Conservation (phyloP, 2,797 vertebrate genomes). For the Halcyon chelicuti region DNA sequence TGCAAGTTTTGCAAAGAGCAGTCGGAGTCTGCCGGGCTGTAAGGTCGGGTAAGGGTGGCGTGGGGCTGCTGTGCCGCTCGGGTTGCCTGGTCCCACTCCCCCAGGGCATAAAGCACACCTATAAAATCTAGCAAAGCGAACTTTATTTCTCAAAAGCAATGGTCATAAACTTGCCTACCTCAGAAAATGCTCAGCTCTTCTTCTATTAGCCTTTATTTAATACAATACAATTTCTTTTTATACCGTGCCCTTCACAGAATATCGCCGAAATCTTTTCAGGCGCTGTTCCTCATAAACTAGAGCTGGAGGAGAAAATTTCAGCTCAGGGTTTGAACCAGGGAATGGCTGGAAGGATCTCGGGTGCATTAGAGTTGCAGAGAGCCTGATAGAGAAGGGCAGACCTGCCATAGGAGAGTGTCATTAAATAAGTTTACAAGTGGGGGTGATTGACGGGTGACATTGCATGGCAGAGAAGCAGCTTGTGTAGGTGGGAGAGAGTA, state of each 20-base stretch:
- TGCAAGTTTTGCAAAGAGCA: neutral
- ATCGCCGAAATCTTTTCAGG: neutral
- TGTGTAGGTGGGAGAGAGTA: neutral
- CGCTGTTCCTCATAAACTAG: neutral
- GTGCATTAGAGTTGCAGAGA: neutral
- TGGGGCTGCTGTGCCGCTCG: fast-evolving
- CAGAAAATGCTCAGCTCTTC: neutral
- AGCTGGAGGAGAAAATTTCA: neutral
- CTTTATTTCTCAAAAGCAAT: slow-evolving; percentile 46
- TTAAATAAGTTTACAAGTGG: neutral
- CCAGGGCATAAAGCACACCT: neutral
- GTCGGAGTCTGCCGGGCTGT: neutral
- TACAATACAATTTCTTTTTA: slow-evolving; percentile 53
- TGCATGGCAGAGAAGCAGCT: neutral
- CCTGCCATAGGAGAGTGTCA: neutral
- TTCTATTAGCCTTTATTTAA: slow-evolving; percentile 59
- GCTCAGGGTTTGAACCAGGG: neutral
- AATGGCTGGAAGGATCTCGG: neutral
- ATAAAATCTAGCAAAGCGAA: slow-evolving; percentile 32
- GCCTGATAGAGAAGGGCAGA: neutral
- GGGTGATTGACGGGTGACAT: neutral
- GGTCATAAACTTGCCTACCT: neutral
- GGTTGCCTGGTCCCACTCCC: neutral
- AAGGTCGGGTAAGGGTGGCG: neutral
- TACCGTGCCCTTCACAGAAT: slow-evolving; percentile 40